Conservation (phyloP, 2,797 vertebrate genomes). For the Urophycis tenuis region DNA sequence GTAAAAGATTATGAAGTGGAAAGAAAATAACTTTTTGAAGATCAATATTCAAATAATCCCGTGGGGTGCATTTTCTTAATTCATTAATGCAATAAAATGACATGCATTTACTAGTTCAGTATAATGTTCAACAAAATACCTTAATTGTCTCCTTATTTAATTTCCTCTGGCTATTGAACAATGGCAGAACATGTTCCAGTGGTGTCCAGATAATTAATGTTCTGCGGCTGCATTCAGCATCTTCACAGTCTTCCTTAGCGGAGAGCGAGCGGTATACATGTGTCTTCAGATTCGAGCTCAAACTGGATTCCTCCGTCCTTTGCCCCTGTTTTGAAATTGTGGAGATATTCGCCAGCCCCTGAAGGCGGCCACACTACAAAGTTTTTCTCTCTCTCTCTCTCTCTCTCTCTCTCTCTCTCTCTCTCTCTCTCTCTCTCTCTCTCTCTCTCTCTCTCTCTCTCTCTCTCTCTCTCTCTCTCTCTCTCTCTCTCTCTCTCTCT, state of each 20-base stretch:
- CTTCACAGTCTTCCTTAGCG: constrained; percentile 16
- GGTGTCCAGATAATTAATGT: constrained; percentile 23
- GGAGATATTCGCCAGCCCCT: constrained; percentile 43
- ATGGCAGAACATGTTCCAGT: constrained; percentile 49
- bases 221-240: constrained; percentile 19
- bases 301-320: constrained; percentile 14
- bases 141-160: constrained; percentile 57
- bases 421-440: no score
- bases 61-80: neutral
- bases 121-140: constrained; percentile 48
- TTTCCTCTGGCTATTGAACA: constrained; percentile 45
- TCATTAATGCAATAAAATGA: neutral
- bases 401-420: no score
- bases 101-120: neutral
- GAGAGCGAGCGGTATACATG: constrained; percentile 25
- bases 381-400: constrained; percentile 33
- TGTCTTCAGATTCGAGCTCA: constrained; percentile 32
- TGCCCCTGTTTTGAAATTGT: constrained; percentile 47
- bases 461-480: no score
- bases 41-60: neutral
- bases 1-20: neutral
- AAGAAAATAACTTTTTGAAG: neutral
- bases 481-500: no score
- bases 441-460: no score
- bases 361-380: constrained; percentile 28